Percentiles rank a stretch among this genome's conserved stretches.
Conservation (phyloP, 2,888 invertebrate species). For the Blomia tropicalis region DNA sequence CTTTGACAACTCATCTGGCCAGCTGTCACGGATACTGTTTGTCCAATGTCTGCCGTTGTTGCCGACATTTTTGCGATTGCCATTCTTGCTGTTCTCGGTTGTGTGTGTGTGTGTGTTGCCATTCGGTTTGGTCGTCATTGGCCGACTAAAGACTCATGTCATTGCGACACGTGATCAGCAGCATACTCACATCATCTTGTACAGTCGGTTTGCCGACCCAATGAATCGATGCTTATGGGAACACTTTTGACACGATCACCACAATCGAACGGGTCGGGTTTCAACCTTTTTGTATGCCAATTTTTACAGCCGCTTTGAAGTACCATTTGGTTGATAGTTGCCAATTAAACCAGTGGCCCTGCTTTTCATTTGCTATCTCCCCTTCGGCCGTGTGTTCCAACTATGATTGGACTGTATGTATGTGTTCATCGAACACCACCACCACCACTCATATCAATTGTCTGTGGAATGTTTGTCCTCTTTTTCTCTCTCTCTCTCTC, state of each 20-base stretch:
- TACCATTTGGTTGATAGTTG: neutral
- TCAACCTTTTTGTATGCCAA: neutral
- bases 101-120: neutral
- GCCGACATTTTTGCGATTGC: neutral
- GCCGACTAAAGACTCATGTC: no score
- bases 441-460: slow-evolving; percentile 5
- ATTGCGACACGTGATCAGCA: no score
- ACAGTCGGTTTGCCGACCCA: no score
- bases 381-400: neutral
- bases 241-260: neutral
- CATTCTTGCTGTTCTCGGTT: neutral
- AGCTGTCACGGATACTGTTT: neutral
- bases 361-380: neutral
- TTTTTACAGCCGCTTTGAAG: neutral
- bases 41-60: no score
- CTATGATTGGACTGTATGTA: no score
- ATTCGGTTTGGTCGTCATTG: no score
- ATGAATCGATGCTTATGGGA: neutral
- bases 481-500: no score
- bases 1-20: neutral
- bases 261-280: neutral
- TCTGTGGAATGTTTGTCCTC: slow-evolving; percentile 2
- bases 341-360: neutral
- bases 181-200: no score
- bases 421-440: no score